A percentile compares a stretch with the other conserved stretches of the same genome.
These are phyloP conservation scores for Xerus inauris DNA, from an alignment of 2,113 vertebrate species.

Conservation along the genomic window DNA sequence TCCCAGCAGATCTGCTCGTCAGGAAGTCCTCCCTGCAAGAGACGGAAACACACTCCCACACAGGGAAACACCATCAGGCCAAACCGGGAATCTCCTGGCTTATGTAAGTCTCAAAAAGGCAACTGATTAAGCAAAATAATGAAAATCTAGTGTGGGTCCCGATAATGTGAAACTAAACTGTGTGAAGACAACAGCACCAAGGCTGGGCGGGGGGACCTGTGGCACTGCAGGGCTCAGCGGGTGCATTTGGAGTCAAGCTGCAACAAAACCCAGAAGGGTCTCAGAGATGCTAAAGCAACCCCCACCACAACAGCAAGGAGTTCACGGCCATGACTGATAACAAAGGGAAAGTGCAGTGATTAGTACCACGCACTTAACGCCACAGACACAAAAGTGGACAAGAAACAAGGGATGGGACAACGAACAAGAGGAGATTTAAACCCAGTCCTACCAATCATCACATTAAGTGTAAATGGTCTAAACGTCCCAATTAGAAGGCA, in stretches of 20 bases:
- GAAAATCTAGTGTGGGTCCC: no score
- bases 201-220: neutral
- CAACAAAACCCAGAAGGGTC: neutral
- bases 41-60: neutral
- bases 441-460: neutral
- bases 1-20: no score
- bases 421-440: neutral
- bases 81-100: neutral
- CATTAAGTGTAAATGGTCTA: neutral
- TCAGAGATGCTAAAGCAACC: no score
- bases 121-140: neutral
- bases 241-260: neutral
- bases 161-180: neutral
- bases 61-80: neutral
- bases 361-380: neutral
- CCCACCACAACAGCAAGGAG: no score
- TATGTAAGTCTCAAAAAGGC: neutral
- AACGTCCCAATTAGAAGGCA: neutral
- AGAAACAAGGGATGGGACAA: neutral
- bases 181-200: neutral
- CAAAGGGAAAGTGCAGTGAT: neutral
- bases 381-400: neutral
- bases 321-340: neutral
- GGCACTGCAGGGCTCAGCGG: neutral
- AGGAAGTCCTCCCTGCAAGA: neutral